These are phyloP conservation scores for Synergus umbraculus DNA, from an alignment of 2,888 invertebrate genomes.

Conservation along the genomic window DNA sequence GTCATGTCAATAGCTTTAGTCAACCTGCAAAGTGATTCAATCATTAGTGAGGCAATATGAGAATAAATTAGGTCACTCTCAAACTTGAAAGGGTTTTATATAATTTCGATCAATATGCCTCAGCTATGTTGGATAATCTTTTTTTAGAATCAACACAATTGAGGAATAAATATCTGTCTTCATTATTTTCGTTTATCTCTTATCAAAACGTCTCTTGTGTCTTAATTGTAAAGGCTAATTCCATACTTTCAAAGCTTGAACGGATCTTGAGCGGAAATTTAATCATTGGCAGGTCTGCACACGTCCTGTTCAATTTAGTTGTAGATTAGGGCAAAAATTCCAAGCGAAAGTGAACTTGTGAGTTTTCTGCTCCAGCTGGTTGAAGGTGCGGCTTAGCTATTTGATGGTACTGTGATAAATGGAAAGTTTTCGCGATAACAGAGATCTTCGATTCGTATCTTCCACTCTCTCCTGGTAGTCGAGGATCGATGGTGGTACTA, in stretches of 20 bases:
- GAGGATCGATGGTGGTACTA: background rate
- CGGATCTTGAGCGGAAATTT: background rate
- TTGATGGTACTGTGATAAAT: background rate
- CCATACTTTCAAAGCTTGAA: background rate
- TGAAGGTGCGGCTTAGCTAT: background rate
- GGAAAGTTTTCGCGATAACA: background rate
- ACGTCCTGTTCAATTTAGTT: background rate
- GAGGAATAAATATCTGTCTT: background rate
- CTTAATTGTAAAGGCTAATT: background rate
- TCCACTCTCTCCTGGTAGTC: background rate
- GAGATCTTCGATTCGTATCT: conserved; percentile 1
- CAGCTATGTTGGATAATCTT: background rate
- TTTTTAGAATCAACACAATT: background rate
- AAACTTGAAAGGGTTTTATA: too few species aligned
- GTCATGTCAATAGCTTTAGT: background rate
- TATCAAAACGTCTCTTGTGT: background rate
- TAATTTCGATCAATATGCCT: too few species aligned
- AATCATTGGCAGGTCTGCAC: background rate
- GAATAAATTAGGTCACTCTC: too few species aligned
- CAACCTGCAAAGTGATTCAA: background rate
- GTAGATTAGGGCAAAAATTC: background rate
- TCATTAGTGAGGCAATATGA: background rate
- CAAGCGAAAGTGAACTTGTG: background rate
- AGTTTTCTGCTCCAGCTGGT: background rate
- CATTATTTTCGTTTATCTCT: background rate